Conservation (phyloP, 2,113 vertebrate species). For the Pogonocichla stellata region DNA sequence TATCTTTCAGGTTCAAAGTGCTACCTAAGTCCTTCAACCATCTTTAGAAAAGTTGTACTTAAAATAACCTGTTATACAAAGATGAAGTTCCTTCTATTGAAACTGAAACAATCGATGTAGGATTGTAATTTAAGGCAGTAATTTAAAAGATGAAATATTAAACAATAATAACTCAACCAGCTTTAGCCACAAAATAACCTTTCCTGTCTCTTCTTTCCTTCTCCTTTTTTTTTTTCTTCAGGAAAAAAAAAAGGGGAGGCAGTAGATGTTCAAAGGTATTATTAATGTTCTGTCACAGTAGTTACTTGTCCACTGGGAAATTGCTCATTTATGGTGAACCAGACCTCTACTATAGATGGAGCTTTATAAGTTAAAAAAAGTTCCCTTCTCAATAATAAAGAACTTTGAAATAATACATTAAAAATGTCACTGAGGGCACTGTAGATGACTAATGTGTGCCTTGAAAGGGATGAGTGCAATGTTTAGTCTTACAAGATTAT, state of each 20-base stretch:
- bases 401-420: conserved; percentile 8
- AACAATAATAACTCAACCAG: background rate
- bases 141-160: background rate
- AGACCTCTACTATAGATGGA: background rate
- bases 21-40: background rate
- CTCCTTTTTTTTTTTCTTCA: background rate
- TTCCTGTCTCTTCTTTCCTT: background rate
- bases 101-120: background rate
- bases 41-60: background rate
- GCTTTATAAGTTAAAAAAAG: background rate
- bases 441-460: conserved; percentile 52
- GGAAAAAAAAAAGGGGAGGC: background rate
- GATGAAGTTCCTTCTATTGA: background rate
- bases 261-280: background rate
- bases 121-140: background rate
- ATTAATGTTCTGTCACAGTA: conserved; percentile 28
- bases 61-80: background rate
- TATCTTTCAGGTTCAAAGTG: background rate
- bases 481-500: conserved; percentile 55
- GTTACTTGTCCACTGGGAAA: conserved; percentile 11
- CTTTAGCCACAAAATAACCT: background rate
- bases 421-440: conserved; percentile 5
- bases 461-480: conserved; percentile 33
- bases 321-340: background rate
- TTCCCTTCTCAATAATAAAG: conserved; percentile 1